Conservation (phyloP, 2,113 vertebrate genomes). For the Nothobranchius furzeri region DNA sequence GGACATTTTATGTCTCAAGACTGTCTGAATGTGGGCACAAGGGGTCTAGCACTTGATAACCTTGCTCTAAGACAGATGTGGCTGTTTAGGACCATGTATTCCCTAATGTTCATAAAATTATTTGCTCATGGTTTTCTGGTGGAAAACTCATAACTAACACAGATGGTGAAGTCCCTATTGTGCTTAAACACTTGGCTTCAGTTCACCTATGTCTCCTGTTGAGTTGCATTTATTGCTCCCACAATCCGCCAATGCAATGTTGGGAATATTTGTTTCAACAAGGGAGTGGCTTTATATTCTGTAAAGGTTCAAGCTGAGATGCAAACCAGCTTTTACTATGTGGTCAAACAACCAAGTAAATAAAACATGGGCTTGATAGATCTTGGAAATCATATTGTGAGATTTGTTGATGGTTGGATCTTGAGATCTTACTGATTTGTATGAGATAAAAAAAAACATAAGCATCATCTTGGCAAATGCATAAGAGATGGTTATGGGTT, state of each 20-base stretch:
- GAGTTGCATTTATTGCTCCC: not conserved
- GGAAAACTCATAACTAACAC: constrained; percentile 15
- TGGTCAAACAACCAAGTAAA: not conserved
- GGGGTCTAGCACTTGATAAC: constrained; percentile 8
- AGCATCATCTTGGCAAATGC: no score
- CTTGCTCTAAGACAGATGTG: constrained; percentile 11
- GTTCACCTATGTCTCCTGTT: constrained; percentile 12
- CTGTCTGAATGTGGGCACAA: constrained; percentile 9
- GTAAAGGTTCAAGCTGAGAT: no score
- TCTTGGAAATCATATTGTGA: no score
- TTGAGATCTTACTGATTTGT: no score
- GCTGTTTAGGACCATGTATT: constrained; percentile 28
- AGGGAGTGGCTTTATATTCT: not conserved
- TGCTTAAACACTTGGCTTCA: not conserved
- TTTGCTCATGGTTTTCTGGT: not conserved
- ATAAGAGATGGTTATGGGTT: no score
- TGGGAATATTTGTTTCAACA: constrained; percentile 21
- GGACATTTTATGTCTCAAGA: constrained; percentile 10
- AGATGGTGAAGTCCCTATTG: not conserved
- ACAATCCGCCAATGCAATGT: not conserved
- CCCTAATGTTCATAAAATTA: constrained; percentile 3
- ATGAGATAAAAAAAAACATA: no score
- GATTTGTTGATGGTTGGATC: no score
- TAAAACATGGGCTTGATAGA: no score
- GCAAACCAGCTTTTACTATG: not conserved